A percentile compares a stretch with the other conserved stretches of the same genome.
These are phyloP conservation scores for Limenitis camilla DNA, from an alignment of 2,888 invertebrate genomes.

Conservation along the genomic window DNA sequence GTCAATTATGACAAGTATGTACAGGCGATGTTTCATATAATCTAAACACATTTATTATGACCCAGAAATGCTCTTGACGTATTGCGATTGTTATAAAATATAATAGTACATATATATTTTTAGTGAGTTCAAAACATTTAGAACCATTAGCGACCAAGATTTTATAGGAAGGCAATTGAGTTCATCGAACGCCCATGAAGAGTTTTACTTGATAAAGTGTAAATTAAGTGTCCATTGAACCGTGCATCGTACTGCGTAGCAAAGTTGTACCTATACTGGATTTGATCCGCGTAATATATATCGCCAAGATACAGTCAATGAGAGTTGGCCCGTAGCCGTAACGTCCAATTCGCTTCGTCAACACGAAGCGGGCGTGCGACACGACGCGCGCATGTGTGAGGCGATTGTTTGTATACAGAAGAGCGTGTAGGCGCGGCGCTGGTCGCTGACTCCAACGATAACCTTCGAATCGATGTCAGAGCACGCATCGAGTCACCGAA, in stretches of 20 bases:
- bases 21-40: no score
- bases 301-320: constrained; percentile 39
- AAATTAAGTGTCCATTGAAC: constrained; percentile 18
- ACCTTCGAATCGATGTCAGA: constrained; percentile 68
- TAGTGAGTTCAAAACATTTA: constrained; percentile 1
- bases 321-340: constrained; percentile 30
- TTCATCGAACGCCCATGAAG: constrained; percentile 21
- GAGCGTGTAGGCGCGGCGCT: constrained; percentile 64
- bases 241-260: constrained; percentile 12
- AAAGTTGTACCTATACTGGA: neutral
- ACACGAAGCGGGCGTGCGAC: no score
- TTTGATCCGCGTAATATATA: constrained; percentile 27
- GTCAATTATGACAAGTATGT: no score
- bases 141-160: neutral
- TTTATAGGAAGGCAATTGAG: constrained; percentile 5
- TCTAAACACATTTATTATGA: no score
- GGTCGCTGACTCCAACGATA: constrained; percentile 71
- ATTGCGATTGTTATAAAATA: no score
- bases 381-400: constrained; percentile 25
- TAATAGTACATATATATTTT: no score
- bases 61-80: no score
- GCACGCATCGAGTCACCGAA: constrained; percentile 49
- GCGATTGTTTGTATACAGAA: constrained; percentile 39
- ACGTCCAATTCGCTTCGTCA: constrained; percentile 14
- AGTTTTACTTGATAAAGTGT: constrained; percentile 15